Evolutionary conservation across 2,113 vertebrate species (phyloP).

Genomic region (Actinemys pallida): DNA sequence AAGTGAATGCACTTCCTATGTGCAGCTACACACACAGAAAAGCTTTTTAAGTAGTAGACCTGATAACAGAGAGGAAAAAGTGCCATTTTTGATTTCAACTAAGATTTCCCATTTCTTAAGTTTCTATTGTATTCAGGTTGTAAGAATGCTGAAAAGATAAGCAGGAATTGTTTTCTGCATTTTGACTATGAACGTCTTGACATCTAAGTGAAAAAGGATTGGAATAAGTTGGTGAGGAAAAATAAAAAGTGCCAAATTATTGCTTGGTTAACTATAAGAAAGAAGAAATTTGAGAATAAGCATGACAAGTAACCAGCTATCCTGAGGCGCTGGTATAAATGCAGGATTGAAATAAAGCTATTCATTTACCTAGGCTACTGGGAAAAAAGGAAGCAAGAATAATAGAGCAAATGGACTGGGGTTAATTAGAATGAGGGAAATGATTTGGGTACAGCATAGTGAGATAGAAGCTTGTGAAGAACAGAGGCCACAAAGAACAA

Average conservation of each 20-base stretch:
- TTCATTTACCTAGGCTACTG: conserved; percentile 53
- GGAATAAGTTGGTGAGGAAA: conserved; percentile 20
- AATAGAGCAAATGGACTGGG: conserved; percentile 17
- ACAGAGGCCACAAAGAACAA: conserved; percentile 41
- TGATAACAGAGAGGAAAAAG: background rate
- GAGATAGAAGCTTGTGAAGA: conserved; percentile 40
- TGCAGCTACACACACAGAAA: background rate
- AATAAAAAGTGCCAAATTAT: conserved; percentile 19
- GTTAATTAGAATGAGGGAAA: conserved; percentile 70
- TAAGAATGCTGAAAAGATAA: background rate
- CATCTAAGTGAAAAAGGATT: background rate
- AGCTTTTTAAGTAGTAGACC: background rate
- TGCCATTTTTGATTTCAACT: background rate
- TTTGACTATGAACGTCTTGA: background rate
- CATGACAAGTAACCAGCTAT: background rate
- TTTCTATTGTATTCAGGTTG: background rate
- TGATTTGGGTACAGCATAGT: conserved; percentile 19
- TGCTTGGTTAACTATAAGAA: conserved; percentile 12
- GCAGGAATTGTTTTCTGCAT: background rate
- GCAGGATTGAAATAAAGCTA: conserved; percentile 30
- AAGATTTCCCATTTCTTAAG: background rate
- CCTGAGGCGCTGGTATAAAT: conserved; percentile 11
- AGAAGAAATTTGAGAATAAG: conserved; percentile 34
- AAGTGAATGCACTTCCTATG: background rate
- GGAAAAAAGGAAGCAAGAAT: conserved; percentile 21